Conservation (phyloP, 2,797 vertebrate species). For the Tauraco hartlaubi region DNA sequence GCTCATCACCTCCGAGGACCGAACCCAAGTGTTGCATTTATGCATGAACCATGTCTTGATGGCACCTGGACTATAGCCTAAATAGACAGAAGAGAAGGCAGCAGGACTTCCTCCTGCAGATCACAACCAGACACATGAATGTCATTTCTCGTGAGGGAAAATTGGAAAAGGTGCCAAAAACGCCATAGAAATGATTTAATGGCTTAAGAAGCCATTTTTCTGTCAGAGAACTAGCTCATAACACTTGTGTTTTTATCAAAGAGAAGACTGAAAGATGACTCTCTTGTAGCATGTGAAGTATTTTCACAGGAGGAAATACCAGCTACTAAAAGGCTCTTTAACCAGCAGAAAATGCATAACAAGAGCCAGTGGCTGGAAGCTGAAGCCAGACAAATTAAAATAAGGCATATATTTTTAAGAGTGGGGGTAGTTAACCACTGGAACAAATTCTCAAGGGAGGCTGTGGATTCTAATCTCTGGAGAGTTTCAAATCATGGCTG, state of each 20-base stretch:
- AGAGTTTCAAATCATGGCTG: conserved; percentile 42
- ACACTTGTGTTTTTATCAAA: background rate
- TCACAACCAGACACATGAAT: background rate
- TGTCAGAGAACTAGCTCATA: background rate
- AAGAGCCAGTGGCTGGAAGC: conserved; percentile 17
- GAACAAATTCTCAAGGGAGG: conserved; percentile 32
- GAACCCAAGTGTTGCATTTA: background rate
- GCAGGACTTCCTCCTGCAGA: background rate
- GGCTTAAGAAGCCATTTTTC: background rate
- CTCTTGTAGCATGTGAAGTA: background rate
- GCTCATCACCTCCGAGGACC: background rate
- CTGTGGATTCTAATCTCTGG: conserved; percentile 16
- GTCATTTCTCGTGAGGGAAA: background rate
- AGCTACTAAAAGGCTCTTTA: background rate
- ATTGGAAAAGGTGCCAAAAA: background rate
- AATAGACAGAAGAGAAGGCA: background rate
- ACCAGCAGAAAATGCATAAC: background rate
- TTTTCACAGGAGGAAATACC: background rate
- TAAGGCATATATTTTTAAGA: conserved; percentile 55
- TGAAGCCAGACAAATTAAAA: conserved; percentile 52
- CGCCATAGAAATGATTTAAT: background rate
- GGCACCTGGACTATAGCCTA: background rate
- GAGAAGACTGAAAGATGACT: background rate
- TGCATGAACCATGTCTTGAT: background rate
- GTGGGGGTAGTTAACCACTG: conserved; percentile 44